Conservation (phyloP, 2,797 vertebrate species). For the Helarctos malayanus region DNA sequence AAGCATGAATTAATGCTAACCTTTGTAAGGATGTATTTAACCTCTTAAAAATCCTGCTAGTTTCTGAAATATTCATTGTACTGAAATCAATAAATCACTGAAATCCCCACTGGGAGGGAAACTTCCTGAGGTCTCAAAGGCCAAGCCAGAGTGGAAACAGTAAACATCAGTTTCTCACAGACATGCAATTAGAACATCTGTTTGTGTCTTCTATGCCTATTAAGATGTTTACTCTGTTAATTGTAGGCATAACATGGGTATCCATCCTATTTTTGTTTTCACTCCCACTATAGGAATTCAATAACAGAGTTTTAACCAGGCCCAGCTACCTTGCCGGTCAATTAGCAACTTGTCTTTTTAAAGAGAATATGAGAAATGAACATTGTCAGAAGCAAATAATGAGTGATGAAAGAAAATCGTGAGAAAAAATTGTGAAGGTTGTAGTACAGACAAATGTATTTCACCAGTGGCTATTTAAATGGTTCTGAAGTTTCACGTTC, state of each 20-base stretch:
- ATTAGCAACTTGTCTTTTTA: constrained; percentile 75
- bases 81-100: constrained; percentile 88
- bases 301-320: constrained; percentile 73
- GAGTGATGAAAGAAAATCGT: neutral
- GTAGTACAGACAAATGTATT: neutral
- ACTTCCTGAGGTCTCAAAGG: constrained; percentile 86
- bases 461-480: neutral
- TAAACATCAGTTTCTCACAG: constrained; percentile 87
- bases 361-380: constrained; percentile 37
- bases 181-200: constrained; percentile 88
- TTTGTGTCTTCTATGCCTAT: constrained; percentile 86
- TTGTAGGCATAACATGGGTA: constrained; percentile 85
- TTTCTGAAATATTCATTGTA: constrained; percentile 86
- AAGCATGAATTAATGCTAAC: constrained; percentile 75
- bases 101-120: constrained; percentile 82
- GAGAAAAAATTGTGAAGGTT: neutral
- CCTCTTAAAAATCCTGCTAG: constrained; percentile 81
- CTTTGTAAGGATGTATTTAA: constrained; percentile 82
- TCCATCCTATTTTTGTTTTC: constrained; percentile 81
- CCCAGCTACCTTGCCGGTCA: constrained; percentile 80
- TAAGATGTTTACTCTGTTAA: constrained; percentile 88
- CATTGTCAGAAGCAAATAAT: constrained; percentile 27
- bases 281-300: constrained; percentile 79
- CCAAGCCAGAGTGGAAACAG: constrained; percentile 86
- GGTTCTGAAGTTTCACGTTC: neutral